Evolutionary conservation across 1,140 invertebrate species (phyloP), one percentile per base, ranked within the genome.

Genomic region (Thaumetopoea pityocampa): DNA sequence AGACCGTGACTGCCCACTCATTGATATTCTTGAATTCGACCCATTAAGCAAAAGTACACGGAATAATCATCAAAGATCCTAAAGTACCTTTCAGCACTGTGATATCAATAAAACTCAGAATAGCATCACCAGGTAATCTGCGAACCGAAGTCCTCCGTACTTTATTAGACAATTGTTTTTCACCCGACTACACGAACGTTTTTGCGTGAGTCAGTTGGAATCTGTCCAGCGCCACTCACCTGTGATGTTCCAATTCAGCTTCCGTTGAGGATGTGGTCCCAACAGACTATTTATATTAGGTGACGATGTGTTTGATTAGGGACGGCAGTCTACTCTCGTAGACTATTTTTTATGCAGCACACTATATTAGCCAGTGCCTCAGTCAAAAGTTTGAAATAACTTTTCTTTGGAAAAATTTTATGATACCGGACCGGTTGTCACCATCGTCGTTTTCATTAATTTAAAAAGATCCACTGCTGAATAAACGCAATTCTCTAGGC

Each of bases 231-330:
- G 35, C 29, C 22, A 32, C 42, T 65, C 62, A 70, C 64, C 67
- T 70, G 63, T 35, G 45, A 36, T 55, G 65, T 42, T 51, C 63
- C 60, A 54, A 46, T 69, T 69, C 52, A 48, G 60, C 51, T 67
- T 69, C 66, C 66, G 61, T 49, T 50, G 53, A 61, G 55, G 58
- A 54, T 61, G 57, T 50, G 47, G 18, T 38, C 28, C 35, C 28
- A 33, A 36, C 9, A 20, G 27, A 51, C 50, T 66, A 62, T 62
- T 59, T 62, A 51, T 66, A 45, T 43, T 6, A 34, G 40, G 40
- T 43, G 40, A 43, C 40, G 40, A 43, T 34, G 10, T 43, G 27
- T 51, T 41, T 48, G 54, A 49, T 37, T 46, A 50, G 38, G 30
- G 19, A 42, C 34, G 22, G 30, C 19, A 6, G 40, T 32, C 37